Evolutionary conservation across 1,140 invertebrate species (phyloP), one percentile per base, ranked within the genome.

Genomic region (Hylaeus anthracinus): DNA sequence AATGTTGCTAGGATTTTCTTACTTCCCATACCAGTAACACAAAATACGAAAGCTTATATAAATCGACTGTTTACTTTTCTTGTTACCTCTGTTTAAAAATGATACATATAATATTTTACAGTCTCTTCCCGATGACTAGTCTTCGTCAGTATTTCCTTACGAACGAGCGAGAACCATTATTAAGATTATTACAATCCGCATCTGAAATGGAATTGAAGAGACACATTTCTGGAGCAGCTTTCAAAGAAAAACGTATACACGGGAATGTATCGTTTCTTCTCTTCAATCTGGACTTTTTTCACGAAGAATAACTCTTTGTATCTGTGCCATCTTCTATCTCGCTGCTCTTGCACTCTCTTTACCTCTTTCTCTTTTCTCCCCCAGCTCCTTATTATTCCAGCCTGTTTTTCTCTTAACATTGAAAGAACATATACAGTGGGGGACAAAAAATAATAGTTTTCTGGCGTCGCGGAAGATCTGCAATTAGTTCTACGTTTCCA

Each of bases 231-330:
- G n/a, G 26, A 53, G 15, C 55, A 60, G 69, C 60, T 26, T 45
- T 55, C 48, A 65, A 65, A 79, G 53, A 51, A 65, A 79, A 73
- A 55, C 39, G 39, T 73, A 45, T 58, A 73, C 71, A 66, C 70
- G 71, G 63, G 61, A 73, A 70, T 58, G 39, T 66, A 55, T 72
- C 55, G 45, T 73, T 26, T 51, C 12, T 81, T 51, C 60, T 39
- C 64, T 70, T n/a, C 45, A 70, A 61, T 71, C 80, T 56, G 48
- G 12, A n/a, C 65, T 72, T 78, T 67, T 78, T 78, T 63, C 67
- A 72, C 67, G 67, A 63, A 51, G 75, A 78, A 78, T 72, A 78
- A 78, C 67, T 71, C 66, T 71, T 70, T 78, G 75, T 78, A 78
- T 71, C 65, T 72, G 53, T 53, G 67, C 26, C 66, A 63, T 71